Evolutionary conservation across 2,888 invertebrate species (phyloP).

Genomic region (Kuschelorhynchus macadamiae): DNA sequence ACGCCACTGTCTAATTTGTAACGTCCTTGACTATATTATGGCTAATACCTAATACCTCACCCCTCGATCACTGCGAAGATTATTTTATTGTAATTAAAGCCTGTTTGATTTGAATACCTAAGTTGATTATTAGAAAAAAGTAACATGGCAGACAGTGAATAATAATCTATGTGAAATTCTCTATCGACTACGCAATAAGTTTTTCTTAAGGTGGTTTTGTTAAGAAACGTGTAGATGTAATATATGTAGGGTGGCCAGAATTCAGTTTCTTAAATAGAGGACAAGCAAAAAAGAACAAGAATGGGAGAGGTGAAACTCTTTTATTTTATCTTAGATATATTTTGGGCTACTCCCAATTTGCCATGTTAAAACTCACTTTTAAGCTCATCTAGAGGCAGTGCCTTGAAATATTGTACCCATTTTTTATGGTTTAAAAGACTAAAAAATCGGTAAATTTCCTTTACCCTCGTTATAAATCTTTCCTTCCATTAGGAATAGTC

Average conservation of each 20-base stretch:
- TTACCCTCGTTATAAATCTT: no score
- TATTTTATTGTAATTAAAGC: slow-evolving; percentile 41
- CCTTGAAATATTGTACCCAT: no score
- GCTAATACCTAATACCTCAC: slow-evolving; percentile 24
- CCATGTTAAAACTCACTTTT: no score
- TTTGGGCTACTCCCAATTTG: no score
- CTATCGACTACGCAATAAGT: slow-evolving; percentile 30
- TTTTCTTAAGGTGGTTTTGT: slow-evolving; percentile 25
- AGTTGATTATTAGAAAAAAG: slow-evolving; percentile 47
- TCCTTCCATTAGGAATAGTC: no score
- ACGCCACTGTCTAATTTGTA: slow-evolving; percentile 41
- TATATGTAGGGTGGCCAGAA: background rate
- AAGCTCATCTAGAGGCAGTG: no score
- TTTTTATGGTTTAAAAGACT: no score
- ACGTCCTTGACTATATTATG: slow-evolving; percentile 46
- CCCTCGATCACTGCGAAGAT: slow-evolving; percentile 26
- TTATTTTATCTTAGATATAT: no score
- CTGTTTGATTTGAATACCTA: slow-evolving; percentile 48
- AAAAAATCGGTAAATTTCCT: no score
- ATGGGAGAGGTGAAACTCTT: no score
- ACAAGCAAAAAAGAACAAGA: no score
- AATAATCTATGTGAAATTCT: slow-evolving; percentile 38
- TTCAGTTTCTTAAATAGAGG: background rate
- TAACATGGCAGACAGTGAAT: slow-evolving; percentile 43
- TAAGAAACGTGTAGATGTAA: background rate